These are phyloP conservation scores for Siniperca chuatsi DNA, from an alignment of 2,113 vertebrate species.

Conservation along the genomic window DNA sequence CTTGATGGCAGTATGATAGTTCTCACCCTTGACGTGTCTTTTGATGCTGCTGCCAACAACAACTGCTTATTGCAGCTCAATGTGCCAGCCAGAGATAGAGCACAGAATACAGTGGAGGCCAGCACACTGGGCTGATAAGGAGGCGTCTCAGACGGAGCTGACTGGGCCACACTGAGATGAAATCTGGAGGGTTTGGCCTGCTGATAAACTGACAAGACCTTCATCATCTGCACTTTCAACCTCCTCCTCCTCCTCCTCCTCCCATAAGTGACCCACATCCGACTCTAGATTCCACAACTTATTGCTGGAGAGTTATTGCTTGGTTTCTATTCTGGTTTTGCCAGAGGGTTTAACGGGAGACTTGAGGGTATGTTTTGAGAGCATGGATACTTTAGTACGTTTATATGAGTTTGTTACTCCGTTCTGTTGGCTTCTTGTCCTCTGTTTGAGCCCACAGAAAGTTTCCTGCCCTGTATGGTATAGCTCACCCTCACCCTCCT, in stretches of 20 bases:
- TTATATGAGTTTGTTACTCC: conserved; percentile 15
- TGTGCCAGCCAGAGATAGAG: conserved; percentile 56
- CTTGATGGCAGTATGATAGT: conserved; percentile 47
- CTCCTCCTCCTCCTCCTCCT: conserved; percentile 39
- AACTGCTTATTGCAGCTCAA: conserved; percentile 53
- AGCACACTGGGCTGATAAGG: conserved; percentile 26
- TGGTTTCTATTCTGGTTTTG: conserved; percentile 25
- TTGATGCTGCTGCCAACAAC: conserved; percentile 62
- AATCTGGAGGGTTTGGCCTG: conserved; percentile 36
- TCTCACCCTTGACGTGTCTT: conserved; percentile 49
- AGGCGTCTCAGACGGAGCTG: conserved; percentile 13
- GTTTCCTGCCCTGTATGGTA: conserved; percentile 38
- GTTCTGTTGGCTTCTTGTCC: conserved; percentile 13
- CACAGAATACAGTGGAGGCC: conserved; percentile 3
- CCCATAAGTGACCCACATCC: conserved; percentile 43
- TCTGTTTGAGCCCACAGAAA: conserved; percentile 24
- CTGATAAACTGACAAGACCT: conserved; percentile 53
- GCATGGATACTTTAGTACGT: neutral
- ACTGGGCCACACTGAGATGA: conserved; percentile 31
- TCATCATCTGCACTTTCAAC: conserved; percentile 48
- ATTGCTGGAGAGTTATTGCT: conserved; percentile 44
- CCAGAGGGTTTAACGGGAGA: conserved; percentile 17
- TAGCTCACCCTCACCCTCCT: conserved; percentile 48
- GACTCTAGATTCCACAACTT: conserved; percentile 58
- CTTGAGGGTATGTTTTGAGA: conserved; percentile 26